These are phyloP conservation scores for Crocallis elinguaria DNA, from an alignment of 2,888 invertebrate genomes.

Conservation along the genomic window DNA sequence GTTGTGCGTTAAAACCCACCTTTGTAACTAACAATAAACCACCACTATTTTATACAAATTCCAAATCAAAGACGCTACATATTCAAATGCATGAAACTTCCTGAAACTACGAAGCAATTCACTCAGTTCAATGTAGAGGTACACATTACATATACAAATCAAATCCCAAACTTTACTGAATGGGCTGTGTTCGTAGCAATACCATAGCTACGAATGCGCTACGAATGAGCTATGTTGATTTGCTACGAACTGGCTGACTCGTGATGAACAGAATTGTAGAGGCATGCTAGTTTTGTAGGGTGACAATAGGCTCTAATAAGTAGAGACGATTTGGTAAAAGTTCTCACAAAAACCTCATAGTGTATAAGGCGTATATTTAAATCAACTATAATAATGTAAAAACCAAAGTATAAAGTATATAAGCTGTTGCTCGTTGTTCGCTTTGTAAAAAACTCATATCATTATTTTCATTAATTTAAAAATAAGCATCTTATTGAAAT, in stretches of 20 bases:
- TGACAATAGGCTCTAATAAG: constrained; percentile 10
- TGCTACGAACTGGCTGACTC: constrained; percentile 26
- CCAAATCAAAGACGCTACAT: background rate
- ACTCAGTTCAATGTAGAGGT: constrained; percentile 1
- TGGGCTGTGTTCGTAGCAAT: constrained; percentile 5
- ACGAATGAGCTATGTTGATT: constrained; percentile 31
- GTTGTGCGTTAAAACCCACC: background rate
- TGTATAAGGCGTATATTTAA: too few relatives aligned
- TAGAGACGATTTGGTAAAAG: too few relatives aligned
- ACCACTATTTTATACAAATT: too few relatives aligned
- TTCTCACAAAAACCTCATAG: too few relatives aligned
- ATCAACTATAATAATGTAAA: background rate
- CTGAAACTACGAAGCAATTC: background rate
- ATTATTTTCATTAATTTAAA: background rate
- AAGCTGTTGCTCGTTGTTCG: too few relatives aligned
- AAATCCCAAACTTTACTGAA: constrained; percentile 9
- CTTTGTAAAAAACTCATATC: background rate
- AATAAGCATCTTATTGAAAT: constrained; percentile 10
- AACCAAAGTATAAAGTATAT: background rate
- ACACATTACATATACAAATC: constrained; percentile 16
- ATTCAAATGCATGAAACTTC: background rate
- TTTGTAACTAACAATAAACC: background rate
- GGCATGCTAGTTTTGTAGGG: constrained; percentile 26
- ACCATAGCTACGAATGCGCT: constrained; percentile 11
- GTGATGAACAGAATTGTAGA: constrained; percentile 24